phyloP scores from a whole-genome alignment of 2,888 invertebrate genomes.

The Ceraclea dissimilis region DNA sequence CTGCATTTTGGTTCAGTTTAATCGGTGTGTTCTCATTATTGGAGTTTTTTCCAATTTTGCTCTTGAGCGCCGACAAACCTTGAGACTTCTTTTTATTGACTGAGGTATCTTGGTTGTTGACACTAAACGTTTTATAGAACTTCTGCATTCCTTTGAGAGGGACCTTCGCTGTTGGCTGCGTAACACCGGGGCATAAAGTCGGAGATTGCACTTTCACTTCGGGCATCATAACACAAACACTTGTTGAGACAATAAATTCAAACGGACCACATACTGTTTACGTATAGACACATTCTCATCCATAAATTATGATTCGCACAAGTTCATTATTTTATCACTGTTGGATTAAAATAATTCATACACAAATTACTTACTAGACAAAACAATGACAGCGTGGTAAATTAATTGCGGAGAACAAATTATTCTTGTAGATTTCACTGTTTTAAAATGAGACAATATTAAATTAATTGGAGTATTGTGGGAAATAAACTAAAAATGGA shows the following conservation, averaged over 20 bases:
- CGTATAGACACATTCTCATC: too few species aligned
- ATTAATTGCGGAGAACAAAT: too few species aligned
- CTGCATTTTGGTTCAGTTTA: slow-evolving; percentile 38
- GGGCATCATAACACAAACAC: slow-evolving; percentile 9
- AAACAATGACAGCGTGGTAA: too few species aligned
- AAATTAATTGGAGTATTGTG: too few species aligned
- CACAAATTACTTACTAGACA: too few species aligned
- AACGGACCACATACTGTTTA: too few species aligned
- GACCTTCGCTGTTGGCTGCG: not conserved
- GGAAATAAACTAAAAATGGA: too few species aligned
- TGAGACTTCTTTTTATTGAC: slow-evolving; percentile 7
- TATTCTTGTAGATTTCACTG: too few species aligned
- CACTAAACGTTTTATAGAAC: slow-evolving; percentile 49
- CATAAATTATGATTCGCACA: too few species aligned
- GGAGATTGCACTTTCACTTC: slow-evolving; percentile 9
- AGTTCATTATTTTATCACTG: too few species aligned
- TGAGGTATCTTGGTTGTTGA: slow-evolving; percentile 28
- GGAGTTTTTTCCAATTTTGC: slow-evolving; percentile 32
- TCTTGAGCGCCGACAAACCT: slow-evolving; percentile 32
- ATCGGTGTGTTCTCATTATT: slow-evolving; percentile 33
- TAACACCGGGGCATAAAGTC: slow-evolving; percentile 24
- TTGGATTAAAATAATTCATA: too few species aligned
- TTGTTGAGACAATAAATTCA: not conserved
- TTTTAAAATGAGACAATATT: too few species aligned
- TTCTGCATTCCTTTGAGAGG: slow-evolving; percentile 35